These are phyloP conservation scores for Ooceraea biroi DNA, from an alignment of 1,140 invertebrate genomes.

Conservation along the genomic window DNA sequence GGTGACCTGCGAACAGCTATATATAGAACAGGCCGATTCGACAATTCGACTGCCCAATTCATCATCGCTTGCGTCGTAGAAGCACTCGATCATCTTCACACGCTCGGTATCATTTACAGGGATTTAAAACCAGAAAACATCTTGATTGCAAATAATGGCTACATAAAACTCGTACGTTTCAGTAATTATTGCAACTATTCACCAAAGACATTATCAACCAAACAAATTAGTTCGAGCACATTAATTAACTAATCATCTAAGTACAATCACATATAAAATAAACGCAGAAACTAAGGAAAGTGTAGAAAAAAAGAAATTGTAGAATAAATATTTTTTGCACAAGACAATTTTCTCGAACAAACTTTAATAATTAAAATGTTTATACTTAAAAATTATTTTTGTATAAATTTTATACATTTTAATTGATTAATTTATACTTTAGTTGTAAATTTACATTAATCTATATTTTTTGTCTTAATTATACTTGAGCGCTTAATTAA, in stretches of 20 bases:
- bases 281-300: too few species aligned
- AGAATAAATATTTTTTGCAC: not conserved
- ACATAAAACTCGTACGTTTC: slow-evolving; percentile 90
- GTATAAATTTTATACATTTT: too few species aligned
- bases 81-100: slow-evolving; percentile 92
- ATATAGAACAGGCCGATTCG: slow-evolving; percentile 90
- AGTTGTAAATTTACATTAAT: too few species aligned
- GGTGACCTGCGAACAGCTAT: slow-evolving; percentile 95
- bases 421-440: too few species aligned
- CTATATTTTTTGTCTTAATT: too few species aligned
- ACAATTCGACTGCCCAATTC: slow-evolving; percentile 91
- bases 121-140: slow-evolving; percentile 95
- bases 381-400: too few species aligned
- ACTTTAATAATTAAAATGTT: too few species aligned
- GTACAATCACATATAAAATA: not conserved
- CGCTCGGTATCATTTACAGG: slow-evolving; percentile 90
- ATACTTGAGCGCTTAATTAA: too few species aligned
- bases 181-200: not conserved
- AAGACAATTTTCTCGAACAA: too few species aligned
- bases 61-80: slow-evolving; percentile 92
- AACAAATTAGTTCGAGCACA: not conserved
- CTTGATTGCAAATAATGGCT: slow-evolving; percentile 90
- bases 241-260: not conserved
- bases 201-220: not conserved
- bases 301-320: not conserved